These are phyloP conservation scores for Sylvia atricapilla DNA, from an alignment of 2,113 vertebrate species.

Conservation along the genomic window DNA sequence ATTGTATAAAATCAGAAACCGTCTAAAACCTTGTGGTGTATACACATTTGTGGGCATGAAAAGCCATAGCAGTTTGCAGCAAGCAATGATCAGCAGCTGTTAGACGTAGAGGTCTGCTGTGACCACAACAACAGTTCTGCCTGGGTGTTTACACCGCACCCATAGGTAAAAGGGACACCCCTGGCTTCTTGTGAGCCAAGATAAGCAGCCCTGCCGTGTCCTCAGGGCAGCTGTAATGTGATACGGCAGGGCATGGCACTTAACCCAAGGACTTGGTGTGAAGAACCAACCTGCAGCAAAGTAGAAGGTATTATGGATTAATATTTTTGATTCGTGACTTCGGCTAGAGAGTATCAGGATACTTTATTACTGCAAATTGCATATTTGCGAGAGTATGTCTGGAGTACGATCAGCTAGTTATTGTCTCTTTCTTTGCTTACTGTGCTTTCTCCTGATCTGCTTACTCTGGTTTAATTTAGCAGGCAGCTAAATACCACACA, in stretches of 20 bases:
- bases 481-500: background rate
- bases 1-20: background rate
- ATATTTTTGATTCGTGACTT: background rate
- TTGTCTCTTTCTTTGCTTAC: background rate
- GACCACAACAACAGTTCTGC: background rate
- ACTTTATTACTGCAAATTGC: background rate
- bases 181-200: background rate
- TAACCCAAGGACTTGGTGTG: background rate
- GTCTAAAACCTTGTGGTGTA: fast-evolving
- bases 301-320: background rate
- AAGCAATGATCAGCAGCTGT: background rate
- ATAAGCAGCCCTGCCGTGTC: background rate
- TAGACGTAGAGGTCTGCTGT: background rate
- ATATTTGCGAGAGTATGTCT: background rate
- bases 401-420: background rate
- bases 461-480: background rate
- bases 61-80: background rate
- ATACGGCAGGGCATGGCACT: background rate
- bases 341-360: background rate
- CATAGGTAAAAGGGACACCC: background rate
- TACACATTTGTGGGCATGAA: background rate
- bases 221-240: background rate
- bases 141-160: background rate
- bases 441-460: background rate
- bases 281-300: background rate